Evolutionary conservation across 2,888 invertebrate genomes (phyloP).

Genomic region (Argynnis bischoffii): DNA sequence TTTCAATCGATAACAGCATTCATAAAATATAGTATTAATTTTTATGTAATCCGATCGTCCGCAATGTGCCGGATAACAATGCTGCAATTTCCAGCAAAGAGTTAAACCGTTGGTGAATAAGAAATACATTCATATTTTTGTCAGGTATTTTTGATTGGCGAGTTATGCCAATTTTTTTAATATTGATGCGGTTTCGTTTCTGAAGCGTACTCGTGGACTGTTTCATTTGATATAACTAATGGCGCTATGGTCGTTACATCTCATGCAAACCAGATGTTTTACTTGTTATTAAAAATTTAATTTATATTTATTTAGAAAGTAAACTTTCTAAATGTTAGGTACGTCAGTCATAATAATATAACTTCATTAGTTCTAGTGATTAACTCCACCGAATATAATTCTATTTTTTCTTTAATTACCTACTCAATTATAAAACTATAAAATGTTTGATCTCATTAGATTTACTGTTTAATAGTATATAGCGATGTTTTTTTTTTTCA

Average conservation of each 20-base stretch:
- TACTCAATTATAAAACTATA: background rate
- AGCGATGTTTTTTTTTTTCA: too few relatives aligned
- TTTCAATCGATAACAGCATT: background rate
- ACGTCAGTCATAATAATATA: slow-evolving; percentile 3
- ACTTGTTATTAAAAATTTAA: slow-evolving; percentile 8
- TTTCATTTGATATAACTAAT: slow-evolving; percentile 5
- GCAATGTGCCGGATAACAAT: slow-evolving; percentile 3
- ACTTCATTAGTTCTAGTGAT: slow-evolving; percentile 18
- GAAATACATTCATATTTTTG: background rate
- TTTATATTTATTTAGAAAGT: slow-evolving; percentile 18
- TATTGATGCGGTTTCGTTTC: slow-evolving; percentile 1
- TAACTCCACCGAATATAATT: slow-evolving; percentile 1
- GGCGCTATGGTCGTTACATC: slow-evolving; percentile 2
- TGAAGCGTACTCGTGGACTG: background rate
- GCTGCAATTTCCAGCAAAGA: slow-evolving; percentile 9
- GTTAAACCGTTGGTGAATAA: background rate
- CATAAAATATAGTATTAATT: background rate
- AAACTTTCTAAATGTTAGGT: slow-evolving; percentile 15
- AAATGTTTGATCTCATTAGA: background rate
- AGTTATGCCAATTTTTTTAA: background rate
- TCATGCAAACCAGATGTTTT: slow-evolving; percentile 14
- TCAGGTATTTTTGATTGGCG: slow-evolving; percentile 3
- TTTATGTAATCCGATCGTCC: slow-evolving; percentile 11
- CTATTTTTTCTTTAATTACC: slow-evolving; percentile 14
- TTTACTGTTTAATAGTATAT: background rate